These are phyloP conservation scores for Lampropteryx suffumata DNA, from an alignment of 2,888 invertebrate species.

Conservation along the genomic window DNA sequence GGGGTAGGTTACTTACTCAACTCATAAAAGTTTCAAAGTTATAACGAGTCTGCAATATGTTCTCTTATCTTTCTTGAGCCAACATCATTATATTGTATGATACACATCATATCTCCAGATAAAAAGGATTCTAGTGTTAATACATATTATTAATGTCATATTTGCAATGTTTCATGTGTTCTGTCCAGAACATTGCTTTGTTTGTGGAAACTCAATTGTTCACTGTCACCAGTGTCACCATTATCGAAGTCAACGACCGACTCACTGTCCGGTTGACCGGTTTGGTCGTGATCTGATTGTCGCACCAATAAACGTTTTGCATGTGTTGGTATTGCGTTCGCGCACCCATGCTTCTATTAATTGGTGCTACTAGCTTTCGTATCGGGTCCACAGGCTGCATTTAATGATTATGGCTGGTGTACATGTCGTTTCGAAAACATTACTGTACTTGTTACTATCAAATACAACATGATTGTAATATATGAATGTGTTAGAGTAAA, in stretches of 20 bases:
- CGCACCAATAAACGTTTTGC: constrained; percentile 76
- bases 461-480: no score
- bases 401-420: constrained; percentile 24
- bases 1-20: constrained; percentile 2
- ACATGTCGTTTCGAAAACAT: constrained; percentile 22
- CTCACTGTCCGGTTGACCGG: constrained; percentile 69
- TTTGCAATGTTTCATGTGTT: not conserved
- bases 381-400: constrained; percentile 41
- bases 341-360: constrained; percentile 64
- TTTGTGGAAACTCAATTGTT: constrained; percentile 35
- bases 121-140: not conserved
- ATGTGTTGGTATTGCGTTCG: constrained; percentile 68
- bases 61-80: no score
- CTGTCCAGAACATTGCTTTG: constrained; percentile 8
- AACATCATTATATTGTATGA: no score
- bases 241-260: constrained; percentile 65
- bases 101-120: not conserved
- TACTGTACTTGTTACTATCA: not conserved
- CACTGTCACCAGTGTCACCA: constrained; percentile 56
- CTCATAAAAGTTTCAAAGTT: constrained; percentile 18
- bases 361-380: constrained; percentile 59
- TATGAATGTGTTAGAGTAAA: no score
- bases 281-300: constrained; percentile 78
- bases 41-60: constrained; percentile 17
- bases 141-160: not conserved